Evolutionary conservation across 2,888 invertebrate genomes (phyloP), one percentile per base, ranked within the genome.

Genomic region (Nipponacmea schrenckii): DNA sequence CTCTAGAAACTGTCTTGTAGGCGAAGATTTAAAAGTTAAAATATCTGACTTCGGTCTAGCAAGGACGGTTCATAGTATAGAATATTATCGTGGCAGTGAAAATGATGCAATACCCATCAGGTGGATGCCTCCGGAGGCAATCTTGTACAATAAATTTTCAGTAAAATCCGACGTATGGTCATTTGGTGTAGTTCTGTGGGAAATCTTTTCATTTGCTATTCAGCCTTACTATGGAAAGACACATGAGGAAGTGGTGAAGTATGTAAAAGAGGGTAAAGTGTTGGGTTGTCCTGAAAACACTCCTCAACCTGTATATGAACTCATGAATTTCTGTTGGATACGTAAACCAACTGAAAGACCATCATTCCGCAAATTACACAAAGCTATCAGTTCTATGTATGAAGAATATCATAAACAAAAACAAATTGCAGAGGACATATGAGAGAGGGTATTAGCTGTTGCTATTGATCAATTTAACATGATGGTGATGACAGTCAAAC

Each of bases 61-160:
- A 17, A 96, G 97, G 87, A 96, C 96, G 90, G 96, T 98, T 86
- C 96, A 97, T 90, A 81, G 83, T 44, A 81, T 85, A 62, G 96
- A 96, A 89, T 97, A 97, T 88, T 97, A 97, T 89, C 96, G 96
- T 89, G 97, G 97, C 94, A 87, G 85, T 74, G 87, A 87, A 65
- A 82, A 85, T 73, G 88, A 88, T 90, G 97, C 97, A 20, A 96
- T 98, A 81, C 97, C 97, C 48, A 96, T 98, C 31, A 92, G 98
- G 87, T 98, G 98, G 98, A 97, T 98, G 97, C 97, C 97, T 27
- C 91, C 97, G 74, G 97, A 98, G 89, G 95, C 97, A 89, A 97
- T 98, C 88, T 91, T 97, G 69, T 97, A 96, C 88, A 97, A 97
- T 90, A 96, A 96, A 89, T 98, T 97, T 89, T 97, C 97, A 17